Percentiles rank a stretch among this genome's conserved stretches.
Conservation (phyloP, 2,797 vertebrate genomes). For the Knipowitschia caucasica region DNA sequence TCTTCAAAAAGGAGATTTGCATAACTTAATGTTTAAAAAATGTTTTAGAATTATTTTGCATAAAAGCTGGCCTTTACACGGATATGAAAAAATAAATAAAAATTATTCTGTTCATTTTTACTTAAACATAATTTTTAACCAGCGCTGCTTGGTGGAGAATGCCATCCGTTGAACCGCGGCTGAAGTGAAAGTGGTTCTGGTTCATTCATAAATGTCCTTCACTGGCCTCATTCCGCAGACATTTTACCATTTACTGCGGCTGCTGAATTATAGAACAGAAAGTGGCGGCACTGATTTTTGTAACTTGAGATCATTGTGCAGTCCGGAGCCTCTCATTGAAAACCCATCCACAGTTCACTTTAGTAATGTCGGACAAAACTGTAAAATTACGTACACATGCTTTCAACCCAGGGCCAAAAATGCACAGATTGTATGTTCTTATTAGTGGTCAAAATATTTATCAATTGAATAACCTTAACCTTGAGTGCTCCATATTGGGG, state of each 20-base stretch:
- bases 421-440: too few species aligned
- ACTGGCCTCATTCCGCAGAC: not conserved
- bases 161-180: not conserved
- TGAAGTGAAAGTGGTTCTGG: not conserved
- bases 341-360: not conserved
- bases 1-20: too few species aligned
- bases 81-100: too few species aligned
- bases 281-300: conserved; percentile 4
- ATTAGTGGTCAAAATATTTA: too few species aligned
- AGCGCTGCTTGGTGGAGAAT: not conserved
- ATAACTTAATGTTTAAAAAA: too few species aligned
- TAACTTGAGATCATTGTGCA: not conserved
- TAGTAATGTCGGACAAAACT: too few species aligned
- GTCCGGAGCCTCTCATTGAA: not conserved
- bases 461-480: too few species aligned
- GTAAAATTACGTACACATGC: too few species aligned
- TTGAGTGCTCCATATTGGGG: too few species aligned
- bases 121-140: not conserved
- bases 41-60: too few species aligned
- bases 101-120: not conserved
- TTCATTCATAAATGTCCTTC: conserved; percentile 12
- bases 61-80: too few species aligned
- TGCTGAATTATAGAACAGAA: not conserved
- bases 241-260: conserved; percentile 1
- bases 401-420: too few species aligned